Percentiles rank a stretch among this genome's conserved stretches.
Conservation (phyloP, 2,888 invertebrate species). For the Spodoptera littoralis region DNA sequence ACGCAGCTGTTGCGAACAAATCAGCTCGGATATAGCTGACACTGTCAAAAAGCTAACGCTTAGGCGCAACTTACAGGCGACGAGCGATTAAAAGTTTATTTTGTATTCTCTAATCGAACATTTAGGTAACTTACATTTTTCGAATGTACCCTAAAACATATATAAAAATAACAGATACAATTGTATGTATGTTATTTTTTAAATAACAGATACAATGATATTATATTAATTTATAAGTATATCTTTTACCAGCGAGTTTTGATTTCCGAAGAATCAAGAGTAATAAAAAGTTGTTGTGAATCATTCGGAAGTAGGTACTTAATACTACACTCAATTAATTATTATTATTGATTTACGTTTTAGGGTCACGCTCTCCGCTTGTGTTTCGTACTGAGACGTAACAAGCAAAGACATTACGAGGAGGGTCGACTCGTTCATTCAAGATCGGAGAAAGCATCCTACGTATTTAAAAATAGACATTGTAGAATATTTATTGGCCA, state of each 20-base stretch:
- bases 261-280: no score
- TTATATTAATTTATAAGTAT: no score
- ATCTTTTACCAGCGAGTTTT: no score
- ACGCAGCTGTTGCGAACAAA: slow-evolving; percentile 89
- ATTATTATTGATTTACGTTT: background rate
- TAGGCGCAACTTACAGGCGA: slow-evolving; percentile 67
- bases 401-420: slow-evolving; percentile 80
- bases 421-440: slow-evolving; percentile 87
- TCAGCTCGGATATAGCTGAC: slow-evolving; percentile 88
- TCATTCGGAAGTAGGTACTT: no score
- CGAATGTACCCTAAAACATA: no score
- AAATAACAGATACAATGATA: no score
- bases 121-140: background rate
- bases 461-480: slow-evolving; percentile 87
- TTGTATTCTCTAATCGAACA: slow-evolving; percentile 16
- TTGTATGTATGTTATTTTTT: no score
- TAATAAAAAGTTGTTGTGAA: no score
- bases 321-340: no score
- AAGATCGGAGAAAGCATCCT: slow-evolving; percentile 87
- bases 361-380: slow-evolving; percentile 52
- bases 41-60: slow-evolving; percentile 86
- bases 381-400: slow-evolving; percentile 56
- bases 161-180: no score
- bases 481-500: slow-evolving; percentile 85
- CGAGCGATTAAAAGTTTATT: slow-evolving; percentile 61